Conservation (phyloP, 1,140 invertebrate species). For the Alviniconcha marisindica region DNA sequence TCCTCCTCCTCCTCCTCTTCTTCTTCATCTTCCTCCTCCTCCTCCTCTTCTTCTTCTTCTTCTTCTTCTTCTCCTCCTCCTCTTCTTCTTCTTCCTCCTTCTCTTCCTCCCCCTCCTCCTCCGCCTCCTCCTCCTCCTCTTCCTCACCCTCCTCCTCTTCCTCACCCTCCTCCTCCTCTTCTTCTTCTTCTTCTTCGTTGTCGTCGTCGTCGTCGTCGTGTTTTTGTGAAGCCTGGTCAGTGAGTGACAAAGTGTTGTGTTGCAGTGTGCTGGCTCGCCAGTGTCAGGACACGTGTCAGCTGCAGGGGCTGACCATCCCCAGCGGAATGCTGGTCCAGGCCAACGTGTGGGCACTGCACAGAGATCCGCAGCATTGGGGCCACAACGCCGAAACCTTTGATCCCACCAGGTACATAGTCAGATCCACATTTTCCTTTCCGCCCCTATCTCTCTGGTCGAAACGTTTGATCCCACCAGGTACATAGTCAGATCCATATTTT, state of each 20-base stretch:
- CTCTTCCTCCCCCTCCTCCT: background rate
- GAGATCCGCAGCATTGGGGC: constrained; percentile 72
- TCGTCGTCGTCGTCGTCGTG: background rate
- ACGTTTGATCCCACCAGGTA: constrained; percentile 72
- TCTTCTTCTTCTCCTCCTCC: background rate
- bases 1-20: background rate
- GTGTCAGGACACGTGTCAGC: constrained; percentile 68
- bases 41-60: background rate
- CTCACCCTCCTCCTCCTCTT: background rate
- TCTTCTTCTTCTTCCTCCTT: background rate
- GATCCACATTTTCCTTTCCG: too few species aligned
- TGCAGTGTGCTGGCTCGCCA: constrained; percentile 71
- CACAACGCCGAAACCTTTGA: constrained; percentile 68
- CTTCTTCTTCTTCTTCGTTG: background rate
- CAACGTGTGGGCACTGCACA: constrained; percentile 74
- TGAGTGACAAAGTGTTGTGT: too few species aligned
- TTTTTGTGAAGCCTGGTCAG: background rate
- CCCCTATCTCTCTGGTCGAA: too few species aligned
- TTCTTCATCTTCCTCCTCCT: background rate
- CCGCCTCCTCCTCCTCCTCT: background rate
- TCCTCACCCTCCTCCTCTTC: background rate
- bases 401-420: constrained; percentile 64
- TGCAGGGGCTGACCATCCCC: constrained; percentile 68
- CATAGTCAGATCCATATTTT: too few species aligned
- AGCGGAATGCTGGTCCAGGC: constrained; percentile 72